A percentile compares a stretch with the other conserved stretches of the same genome.
Evolutionary conservation across 1,140 invertebrate genomes (phyloP).

Genomic region (Grapholita molesta): DNA sequence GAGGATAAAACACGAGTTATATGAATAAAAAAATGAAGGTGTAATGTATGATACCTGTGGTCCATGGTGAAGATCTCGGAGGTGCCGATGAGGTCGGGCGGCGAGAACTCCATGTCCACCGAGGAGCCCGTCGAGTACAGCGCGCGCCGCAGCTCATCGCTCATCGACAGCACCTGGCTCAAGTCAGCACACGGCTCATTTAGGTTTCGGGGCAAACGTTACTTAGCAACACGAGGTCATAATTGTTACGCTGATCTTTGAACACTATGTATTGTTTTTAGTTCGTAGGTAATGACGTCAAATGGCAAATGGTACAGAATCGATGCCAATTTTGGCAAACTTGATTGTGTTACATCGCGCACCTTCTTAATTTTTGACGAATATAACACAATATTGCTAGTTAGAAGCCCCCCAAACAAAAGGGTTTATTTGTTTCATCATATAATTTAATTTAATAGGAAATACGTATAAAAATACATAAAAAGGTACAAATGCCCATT

Average conservation of each 20-base stretch:
- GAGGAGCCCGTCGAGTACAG: slow-evolving; percentile 88
- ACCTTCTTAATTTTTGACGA: background rate
- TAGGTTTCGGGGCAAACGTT: background rate
- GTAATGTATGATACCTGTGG: too few relatives aligned
- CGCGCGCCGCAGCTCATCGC: slow-evolving; percentile 91
- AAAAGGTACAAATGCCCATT: too few relatives aligned
- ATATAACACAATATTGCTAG: background rate
- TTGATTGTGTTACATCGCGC: background rate
- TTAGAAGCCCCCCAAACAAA: too few relatives aligned
- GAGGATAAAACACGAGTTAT: too few relatives aligned
- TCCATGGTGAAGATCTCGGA: slow-evolving; percentile 94
- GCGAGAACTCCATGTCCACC: slow-evolving; percentile 89
- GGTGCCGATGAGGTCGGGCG: slow-evolving; percentile 92
- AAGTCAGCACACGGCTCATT: background rate
- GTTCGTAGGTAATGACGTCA: background rate
- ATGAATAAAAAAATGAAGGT: too few relatives aligned
- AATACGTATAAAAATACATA: too few relatives aligned
- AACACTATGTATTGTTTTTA: background rate
- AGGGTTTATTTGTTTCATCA: too few relatives aligned
- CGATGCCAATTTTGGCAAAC: background rate
- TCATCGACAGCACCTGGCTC: slow-evolving; percentile 91
- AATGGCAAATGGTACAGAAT: background rate
- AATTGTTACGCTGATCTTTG: background rate
- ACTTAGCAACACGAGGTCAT: background rate
- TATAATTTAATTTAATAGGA: too few relatives aligned